Percentiles rank a stretch among this genome's conserved stretches.
These are phyloP conservation scores for Panonychus citri DNA, from an alignment of 1,140 invertebrate species.

Conservation along the genomic window DNA sequence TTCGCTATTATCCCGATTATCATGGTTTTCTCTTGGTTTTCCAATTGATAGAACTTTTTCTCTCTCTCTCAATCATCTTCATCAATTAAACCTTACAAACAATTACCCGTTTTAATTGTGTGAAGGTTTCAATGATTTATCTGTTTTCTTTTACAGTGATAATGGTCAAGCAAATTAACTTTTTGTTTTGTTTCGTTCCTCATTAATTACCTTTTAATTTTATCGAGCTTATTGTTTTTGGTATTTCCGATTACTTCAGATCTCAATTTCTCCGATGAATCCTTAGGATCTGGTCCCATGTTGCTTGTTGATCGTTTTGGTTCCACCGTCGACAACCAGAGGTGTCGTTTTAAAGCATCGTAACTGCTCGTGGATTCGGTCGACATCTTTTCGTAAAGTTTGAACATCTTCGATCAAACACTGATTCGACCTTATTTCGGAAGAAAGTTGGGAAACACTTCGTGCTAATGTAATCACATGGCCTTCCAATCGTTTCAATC, in stretches of 20 bases:
- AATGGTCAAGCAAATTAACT: no score
- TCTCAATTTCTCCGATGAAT: not conserved
- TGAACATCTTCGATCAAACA: constrained; percentile 73
- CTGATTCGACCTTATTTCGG: constrained; percentile 73
- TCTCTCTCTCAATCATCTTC: not conserved
- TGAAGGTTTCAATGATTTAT: no score
- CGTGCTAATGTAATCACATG: constrained; percentile 73
- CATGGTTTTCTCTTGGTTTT: no score
- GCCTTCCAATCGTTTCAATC: constrained; percentile 67
- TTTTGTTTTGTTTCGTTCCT: not conserved
- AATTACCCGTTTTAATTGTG: no score
- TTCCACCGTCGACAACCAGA: not conserved
- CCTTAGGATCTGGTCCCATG: not conserved
- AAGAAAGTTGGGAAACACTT: constrained; percentile 73
- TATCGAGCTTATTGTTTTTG: not conserved
- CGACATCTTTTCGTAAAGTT: constrained; percentile 54
- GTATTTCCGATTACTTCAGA: not conserved
- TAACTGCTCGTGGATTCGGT: constrained; percentile 40
- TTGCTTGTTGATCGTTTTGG: not conserved
- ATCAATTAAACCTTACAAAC: no score
- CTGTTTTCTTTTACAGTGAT: no score
- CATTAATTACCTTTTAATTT: not conserved
- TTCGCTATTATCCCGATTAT: no score
- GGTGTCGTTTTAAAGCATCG: constrained; percentile 12
- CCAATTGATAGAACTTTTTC: not conserved